Evolutionary conservation across 2,888 invertebrate genomes (phyloP).

Genomic region (Eristalis arbustorum): DNA sequence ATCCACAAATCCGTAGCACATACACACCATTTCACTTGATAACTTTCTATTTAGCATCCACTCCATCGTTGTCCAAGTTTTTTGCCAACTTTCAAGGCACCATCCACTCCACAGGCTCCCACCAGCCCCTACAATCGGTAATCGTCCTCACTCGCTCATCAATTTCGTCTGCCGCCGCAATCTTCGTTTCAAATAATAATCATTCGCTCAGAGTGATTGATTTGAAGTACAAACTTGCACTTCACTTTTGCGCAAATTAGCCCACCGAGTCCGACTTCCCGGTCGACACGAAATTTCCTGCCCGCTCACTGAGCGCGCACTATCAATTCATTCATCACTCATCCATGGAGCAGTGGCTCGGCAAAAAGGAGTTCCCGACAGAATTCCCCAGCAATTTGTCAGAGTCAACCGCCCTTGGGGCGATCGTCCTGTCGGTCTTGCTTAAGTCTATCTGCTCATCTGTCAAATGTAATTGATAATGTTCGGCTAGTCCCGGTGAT

Average conservation of each 20-base stretch:
- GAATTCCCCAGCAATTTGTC: constrained; percentile 64
- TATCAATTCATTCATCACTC: constrained; percentile 61
- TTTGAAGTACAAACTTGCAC: constrained; percentile 40
- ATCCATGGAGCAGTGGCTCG: neutral
- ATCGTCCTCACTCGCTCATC: neutral
- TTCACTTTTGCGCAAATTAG: constrained; percentile 33
- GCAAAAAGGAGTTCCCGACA: constrained; percentile 17
- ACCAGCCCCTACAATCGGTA: neutral
- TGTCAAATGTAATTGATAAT: constrained; percentile 67
- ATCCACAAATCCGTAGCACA: neutral
- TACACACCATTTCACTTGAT: neutral
- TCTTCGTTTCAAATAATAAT: constrained; percentile 12
- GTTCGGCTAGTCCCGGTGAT: constrained; percentile 22
- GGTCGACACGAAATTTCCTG: neutral
- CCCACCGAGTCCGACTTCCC: neutral
- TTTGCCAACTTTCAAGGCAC: neutral
- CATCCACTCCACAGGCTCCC: neutral
- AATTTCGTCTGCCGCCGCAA: neutral
- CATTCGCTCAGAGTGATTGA: constrained; percentile 45
- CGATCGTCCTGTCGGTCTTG: constrained; percentile 38
- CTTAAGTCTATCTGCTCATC: constrained; percentile 53
- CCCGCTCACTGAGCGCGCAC: neutral
- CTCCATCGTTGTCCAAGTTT: neutral
- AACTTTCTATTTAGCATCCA: neutral
- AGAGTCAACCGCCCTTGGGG: constrained; percentile 28